Base-by-base conservation (phyloP, 2,888 invertebrate species). In the Congeria kusceri region DNA sequence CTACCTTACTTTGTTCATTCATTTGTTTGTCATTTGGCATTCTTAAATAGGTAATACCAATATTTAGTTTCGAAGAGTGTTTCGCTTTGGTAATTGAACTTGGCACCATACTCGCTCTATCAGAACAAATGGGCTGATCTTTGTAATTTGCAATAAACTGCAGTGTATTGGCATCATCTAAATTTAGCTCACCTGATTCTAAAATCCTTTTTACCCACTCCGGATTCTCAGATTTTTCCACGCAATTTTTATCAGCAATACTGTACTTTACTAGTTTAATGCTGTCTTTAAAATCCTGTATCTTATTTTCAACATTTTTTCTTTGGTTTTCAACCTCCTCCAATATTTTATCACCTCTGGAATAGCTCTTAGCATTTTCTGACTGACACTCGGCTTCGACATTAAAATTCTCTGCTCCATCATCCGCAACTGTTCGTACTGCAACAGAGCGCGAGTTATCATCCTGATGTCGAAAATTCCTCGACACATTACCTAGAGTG, bases 281-380 rank as follows among this genome's bases (percentile, higher is more conserved):
- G 7, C 1, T 20, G n/a, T 25, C 23, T 20, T 53, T 53, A 25
- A 53, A 3, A 53, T 25, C 53, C 4, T 53, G 5, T 53, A 53
- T 25, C 20, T 53, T 20, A 53, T 53, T 25, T 53, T 53, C 25
- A 20, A 53, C 53, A 53, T 25, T 53, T 5, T 53, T 39, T 64
- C n/a, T 58, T 56, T 20, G 23, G 47, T 32, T 25, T 64, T 28
- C 13, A 28, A 53, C n/a, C 23, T 20, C 53, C 15, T 29, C 3
- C 20, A 15, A 9, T 28, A 20, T 18, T 18, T 56, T 25, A 5
- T 15, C 53, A 32, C 20, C 47, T 27, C 32, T 32, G 28, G 28
- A 13, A 20, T 47, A 62, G 53, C 62, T 53, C 28, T 70, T 61
- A 29, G 53, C 66, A 47, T 73, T 61, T 73, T 47, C 59, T 49